Conservation (phyloP, 2,888 invertebrate genomes). For the Perdita meconis region DNA sequence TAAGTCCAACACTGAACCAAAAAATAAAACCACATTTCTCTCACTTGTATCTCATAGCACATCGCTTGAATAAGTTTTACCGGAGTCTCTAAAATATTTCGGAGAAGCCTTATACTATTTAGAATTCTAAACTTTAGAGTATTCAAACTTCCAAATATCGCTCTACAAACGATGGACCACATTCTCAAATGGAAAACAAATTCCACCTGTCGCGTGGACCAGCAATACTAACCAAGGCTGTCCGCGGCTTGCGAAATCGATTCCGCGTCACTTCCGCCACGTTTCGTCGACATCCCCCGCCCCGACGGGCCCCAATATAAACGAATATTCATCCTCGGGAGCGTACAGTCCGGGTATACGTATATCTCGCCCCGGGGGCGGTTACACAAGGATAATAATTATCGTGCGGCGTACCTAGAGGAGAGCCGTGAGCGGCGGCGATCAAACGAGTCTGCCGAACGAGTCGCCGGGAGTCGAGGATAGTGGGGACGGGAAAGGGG, state of each 20-base stretch:
- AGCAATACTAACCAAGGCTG: background rate
- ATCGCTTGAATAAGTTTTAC: too few species aligned
- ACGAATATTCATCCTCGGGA: slow-evolving; percentile 59
- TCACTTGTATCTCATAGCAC: too few species aligned
- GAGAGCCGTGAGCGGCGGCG: slow-evolving; percentile 72
- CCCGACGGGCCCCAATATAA: slow-evolving; percentile 1
- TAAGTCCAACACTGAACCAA: too few species aligned
- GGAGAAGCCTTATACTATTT: too few species aligned
- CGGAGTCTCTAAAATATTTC: too few species aligned
- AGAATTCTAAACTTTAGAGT: too few species aligned
- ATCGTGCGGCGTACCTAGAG: slow-evolving; percentile 68
- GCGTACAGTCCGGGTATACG: slow-evolving; percentile 57
- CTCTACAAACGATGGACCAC: too few species aligned
- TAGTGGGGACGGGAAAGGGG: slow-evolving; percentile 54
- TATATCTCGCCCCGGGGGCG: slow-evolving; percentile 70
- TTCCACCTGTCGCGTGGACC: too few species aligned
- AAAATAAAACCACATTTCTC: too few species aligned
- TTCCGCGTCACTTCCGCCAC: slow-evolving; percentile 7
- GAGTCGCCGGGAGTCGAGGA: slow-evolving; percentile 58
- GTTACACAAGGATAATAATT: slow-evolving; percentile 77
- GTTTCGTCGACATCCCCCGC: background rate
- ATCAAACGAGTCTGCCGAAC: slow-evolving; percentile 76
- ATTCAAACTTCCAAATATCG: too few species aligned
- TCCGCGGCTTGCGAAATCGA: background rate
- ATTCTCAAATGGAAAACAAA: too few species aligned